phyloP scores from a whole-genome alignment of 2,888 invertebrate species.

The Charanyca ferruginea region DNA sequence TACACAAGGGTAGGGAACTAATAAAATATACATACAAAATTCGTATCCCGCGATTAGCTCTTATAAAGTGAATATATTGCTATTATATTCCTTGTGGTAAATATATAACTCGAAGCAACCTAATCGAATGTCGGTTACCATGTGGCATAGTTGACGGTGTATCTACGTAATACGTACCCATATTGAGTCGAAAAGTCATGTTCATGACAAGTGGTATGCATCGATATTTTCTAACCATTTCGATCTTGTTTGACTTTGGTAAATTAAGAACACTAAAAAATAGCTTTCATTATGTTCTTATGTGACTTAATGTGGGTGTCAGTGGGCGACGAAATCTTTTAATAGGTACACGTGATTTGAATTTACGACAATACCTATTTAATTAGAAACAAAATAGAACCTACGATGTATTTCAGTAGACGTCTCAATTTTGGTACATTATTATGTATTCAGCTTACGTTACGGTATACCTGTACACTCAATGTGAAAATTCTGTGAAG shows the following conservation, averaged over 20 bases:
- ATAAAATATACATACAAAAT: slow-evolving; percentile 19
- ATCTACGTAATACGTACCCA: slow-evolving; percentile 10
- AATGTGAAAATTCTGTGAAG: neutral
- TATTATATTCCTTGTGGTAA: slow-evolving; percentile 15
- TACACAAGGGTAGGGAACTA: neutral
- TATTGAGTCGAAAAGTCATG: slow-evolving; percentile 23
- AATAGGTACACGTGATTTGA: neutral
- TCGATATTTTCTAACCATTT: slow-evolving; percentile 13
- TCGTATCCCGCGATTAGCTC: slow-evolving; percentile 12
- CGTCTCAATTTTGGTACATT: neutral
- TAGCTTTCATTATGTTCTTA: neutral
- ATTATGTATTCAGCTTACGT: neutral
- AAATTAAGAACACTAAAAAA: slow-evolving; percentile 17
- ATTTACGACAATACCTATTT: neutral
- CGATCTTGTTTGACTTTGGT: neutral
- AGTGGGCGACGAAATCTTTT: neutral
- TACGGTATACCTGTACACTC: neutral
- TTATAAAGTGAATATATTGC: slow-evolving; percentile 25
- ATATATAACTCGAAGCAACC: slow-evolving; percentile 12
- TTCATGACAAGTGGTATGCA: slow-evolving; percentile 33
- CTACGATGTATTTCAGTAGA: slow-evolving; percentile 4
- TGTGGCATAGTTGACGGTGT: slow-evolving; percentile 2
- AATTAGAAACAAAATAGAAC: slow-evolving; percentile 1
- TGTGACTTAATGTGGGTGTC: slow-evolving; percentile 5
- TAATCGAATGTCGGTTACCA: slow-evolving; percentile 53